Evolutionary conservation across 2,888 invertebrate species (phyloP).

Genomic region (Agrochola macilenta): DNA sequence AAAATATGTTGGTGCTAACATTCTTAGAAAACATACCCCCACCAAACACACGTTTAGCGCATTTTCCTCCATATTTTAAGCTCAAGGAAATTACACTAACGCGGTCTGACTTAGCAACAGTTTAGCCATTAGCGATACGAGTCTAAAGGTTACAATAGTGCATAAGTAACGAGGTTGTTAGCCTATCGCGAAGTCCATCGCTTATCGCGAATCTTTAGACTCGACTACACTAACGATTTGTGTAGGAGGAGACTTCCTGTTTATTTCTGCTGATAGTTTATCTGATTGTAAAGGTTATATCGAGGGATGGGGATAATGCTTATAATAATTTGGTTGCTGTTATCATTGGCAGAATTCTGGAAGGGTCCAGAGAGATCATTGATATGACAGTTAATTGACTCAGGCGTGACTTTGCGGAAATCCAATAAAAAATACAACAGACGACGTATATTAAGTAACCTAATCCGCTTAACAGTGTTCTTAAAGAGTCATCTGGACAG

Average conservation of each 20-base stretch:
- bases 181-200: slow-evolving; percentile 45
- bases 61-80: slow-evolving; percentile 27
- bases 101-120: slow-evolving; percentile 44
- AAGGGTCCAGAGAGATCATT: neutral
- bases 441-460: too few species aligned
- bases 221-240: slow-evolving; percentile 52
- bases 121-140: slow-evolving; percentile 50
- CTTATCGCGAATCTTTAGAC: slow-evolving; percentile 50
- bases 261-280: slow-evolving; percentile 39
- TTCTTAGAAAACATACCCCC: neutral
- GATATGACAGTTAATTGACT: neutral
- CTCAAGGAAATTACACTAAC: slow-evolving; percentile 48
- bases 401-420: too few species aligned
- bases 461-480: too few species aligned
- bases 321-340: slow-evolving; percentile 22
- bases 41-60: slow-evolving; percentile 3
- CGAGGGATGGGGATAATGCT: neutral
- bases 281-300: slow-evolving; percentile 26
- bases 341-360: slow-evolving; percentile 5
- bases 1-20: too few species aligned
- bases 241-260: slow-evolving; percentile 35
- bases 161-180: slow-evolving; percentile 55
- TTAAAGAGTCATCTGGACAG: too few species aligned
- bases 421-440: too few species aligned
- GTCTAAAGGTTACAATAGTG: slow-evolving; percentile 43